Conservation (phyloP, 2,113 vertebrate species). For the Pseudonaja textilis region DNA sequence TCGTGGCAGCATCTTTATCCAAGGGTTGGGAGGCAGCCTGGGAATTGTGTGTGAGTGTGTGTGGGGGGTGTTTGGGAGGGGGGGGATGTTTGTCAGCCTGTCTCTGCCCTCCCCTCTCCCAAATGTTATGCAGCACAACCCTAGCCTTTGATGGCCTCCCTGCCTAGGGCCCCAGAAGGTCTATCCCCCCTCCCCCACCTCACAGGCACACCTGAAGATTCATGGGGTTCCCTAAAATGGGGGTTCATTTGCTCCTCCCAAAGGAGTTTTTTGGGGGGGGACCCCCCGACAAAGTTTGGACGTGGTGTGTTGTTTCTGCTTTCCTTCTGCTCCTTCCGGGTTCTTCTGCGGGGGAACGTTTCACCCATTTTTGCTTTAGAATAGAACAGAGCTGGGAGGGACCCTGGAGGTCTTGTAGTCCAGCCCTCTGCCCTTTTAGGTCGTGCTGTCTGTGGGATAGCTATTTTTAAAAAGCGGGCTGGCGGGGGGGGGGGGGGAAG, state of each 20-base stretch:
- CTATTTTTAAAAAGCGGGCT: neutral
- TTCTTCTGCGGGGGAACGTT: fast-evolving
- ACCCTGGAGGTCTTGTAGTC: no score
- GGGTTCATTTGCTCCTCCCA: neutral
- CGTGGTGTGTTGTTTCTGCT: slow-evolving; percentile 33
- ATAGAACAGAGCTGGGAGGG: no score
- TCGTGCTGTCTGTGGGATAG: slow-evolving; percentile 12
- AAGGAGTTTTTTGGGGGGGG: neutral
- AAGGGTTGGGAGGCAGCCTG: slow-evolving; percentile 24
- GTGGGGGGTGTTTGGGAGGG: no score
- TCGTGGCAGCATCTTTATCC: slow-evolving; percentile 26
- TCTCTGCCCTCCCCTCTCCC: no score
- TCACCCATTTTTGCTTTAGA: neutral
- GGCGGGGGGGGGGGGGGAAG: neutral
- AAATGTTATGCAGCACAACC: no score
- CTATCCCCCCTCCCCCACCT: fast-evolving
- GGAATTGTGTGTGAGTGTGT: no score
- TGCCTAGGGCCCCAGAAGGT: no score
- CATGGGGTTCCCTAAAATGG: neutral
- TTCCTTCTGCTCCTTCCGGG: slow-evolving; percentile 16
- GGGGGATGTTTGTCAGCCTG: no score
- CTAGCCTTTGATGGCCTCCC: no score
- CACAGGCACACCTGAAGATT: slow-evolving; percentile 3
- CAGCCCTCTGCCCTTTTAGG: neutral
- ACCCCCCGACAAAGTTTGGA: slow-evolving; percentile 11